Evolutionary conservation across 2,888 invertebrate species (phyloP), one percentile per base, ranked within the genome.

Genomic region (Lithodes maja): DNA sequence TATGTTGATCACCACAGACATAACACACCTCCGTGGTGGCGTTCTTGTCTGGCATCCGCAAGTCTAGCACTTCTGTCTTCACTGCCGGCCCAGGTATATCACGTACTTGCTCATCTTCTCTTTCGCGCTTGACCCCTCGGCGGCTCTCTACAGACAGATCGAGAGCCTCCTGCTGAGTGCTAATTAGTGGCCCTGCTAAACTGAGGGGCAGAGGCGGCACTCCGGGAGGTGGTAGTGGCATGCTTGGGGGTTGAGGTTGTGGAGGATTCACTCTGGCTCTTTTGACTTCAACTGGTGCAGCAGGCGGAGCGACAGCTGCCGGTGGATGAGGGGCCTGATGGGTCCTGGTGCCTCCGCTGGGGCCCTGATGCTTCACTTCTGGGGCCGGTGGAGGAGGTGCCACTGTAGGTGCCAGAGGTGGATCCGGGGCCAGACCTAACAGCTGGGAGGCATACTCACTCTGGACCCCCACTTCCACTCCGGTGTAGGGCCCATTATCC

Each of bases 381-480:
- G 85, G 68, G 15, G 92, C 53, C 15, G 74, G 68, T n/a, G 86
- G 71, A 5, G 85, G 75, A 9, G 87, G 88, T 68, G 87, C 54
- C 33, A 33, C 33, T 33, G 33, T 33, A 9, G 92, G 69, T 33
- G 69, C 50, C 7, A 83, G 71, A 15, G 85, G 80, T n/a, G 88
- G 90, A 78, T 90, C 90, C 15, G 88, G 86, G 1, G 92, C 93
- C 50, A 94, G 91, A 0, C 94, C 94, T 92, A 98, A 95, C 92
- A 98, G 96, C 93, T 98, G 98, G 52, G 98, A 97, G 83, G 97
- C 98, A 94, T 98, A 98, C 94, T 98, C 98, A 84, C 98, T 97
- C 93, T 97, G 97, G 92, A 97, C 95, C 84, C 96, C 96, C 96
- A 98, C 97, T 94, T 97, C 98, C 0, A 97, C 97, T 2, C 97